Conservation (phyloP, 2,797 vertebrate species). For the Xyrichtys novacula region DNA sequence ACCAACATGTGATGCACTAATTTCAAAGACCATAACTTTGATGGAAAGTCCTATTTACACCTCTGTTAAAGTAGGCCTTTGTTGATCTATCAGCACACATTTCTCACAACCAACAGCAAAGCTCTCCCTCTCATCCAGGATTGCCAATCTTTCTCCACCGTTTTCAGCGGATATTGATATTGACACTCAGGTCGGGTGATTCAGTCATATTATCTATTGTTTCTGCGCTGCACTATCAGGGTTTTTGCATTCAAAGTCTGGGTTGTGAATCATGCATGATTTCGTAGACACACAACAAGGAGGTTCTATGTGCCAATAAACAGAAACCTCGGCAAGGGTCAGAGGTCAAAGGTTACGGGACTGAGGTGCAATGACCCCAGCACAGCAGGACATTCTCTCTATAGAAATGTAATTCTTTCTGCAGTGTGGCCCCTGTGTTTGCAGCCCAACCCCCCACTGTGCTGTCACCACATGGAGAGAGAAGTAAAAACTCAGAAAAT, state of each 20-base stretch:
- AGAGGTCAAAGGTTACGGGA: constrained; percentile 88
- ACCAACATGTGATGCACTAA: neutral
- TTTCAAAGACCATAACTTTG: neutral
- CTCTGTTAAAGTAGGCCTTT: neutral
- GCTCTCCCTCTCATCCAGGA: neutral
- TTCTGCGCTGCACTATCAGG: constrained; percentile 30
- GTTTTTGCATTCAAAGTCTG: constrained; percentile 61
- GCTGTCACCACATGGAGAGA: constrained; percentile 72
- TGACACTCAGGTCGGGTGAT: constrained; percentile 66
- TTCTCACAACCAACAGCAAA: constrained; percentile 15
- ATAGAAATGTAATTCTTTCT: constrained; percentile 87
- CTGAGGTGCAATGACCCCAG: constrained; percentile 88
- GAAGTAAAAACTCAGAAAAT: constrained; percentile 35
- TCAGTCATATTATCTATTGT: constrained; percentile 41
- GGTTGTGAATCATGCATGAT: constrained; percentile 83
- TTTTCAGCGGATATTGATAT: constrained; percentile 67
- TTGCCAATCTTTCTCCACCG: constrained; percentile 39
- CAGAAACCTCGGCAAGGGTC: constrained; percentile 71
- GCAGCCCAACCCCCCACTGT: constrained; percentile 73
- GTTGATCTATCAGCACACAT: constrained; percentile 3
- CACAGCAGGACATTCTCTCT: constrained; percentile 86
- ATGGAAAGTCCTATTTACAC: neutral
- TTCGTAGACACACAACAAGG: constrained; percentile 61
- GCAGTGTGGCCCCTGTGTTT: constrained; percentile 79
- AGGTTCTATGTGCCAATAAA: constrained; percentile 84